A percentile compares a stretch with the other conserved stretches of the same genome.
Evolutionary conservation across 2,797 vertebrate species (phyloP).

Genomic region (Lycodopsis pacificus): DNA sequence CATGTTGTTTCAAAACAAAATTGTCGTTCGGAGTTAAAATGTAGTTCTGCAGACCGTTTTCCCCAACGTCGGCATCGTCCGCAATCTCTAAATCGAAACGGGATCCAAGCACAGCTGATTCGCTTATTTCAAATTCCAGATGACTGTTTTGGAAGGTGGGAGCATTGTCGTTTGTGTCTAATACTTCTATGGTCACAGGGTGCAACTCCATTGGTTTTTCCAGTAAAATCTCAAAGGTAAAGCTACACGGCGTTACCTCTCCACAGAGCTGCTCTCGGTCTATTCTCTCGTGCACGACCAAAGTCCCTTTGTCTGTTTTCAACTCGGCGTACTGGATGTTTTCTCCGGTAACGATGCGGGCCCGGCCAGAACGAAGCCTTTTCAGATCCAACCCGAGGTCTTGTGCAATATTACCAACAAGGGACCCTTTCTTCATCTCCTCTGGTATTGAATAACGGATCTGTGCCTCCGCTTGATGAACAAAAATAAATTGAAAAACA

Average conservation of each 20-base stretch:
- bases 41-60: conserved; percentile 69
- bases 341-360: conserved; percentile 73
- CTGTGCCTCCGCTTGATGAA: conserved; percentile 49
- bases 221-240: conserved; percentile 74
- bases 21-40: conserved; percentile 61
- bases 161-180: conserved; percentile 75
- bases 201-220: conserved; percentile 77
- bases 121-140: conserved; percentile 75
- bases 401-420: conserved; percentile 72
- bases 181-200: conserved; percentile 69
- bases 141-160: conserved; percentile 65
- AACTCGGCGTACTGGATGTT: conserved; percentile 71
- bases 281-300: conserved; percentile 77
- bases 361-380: conserved; percentile 69
- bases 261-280: conserved; percentile 79
- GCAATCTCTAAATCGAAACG: conserved; percentile 71
- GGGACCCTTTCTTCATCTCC: conserved; percentile 73
- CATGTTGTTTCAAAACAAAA: conserved; percentile 72
- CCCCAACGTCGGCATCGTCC: conserved; percentile 71
- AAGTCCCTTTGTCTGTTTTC: conserved; percentile 72
- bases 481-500: conserved; percentile 40
- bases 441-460: conserved; percentile 76
- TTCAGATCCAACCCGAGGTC: conserved; percentile 72
- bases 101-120: conserved; percentile 57
- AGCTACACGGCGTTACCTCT: conserved; percentile 70